Base-by-base conservation (phyloP, 1,140 invertebrate genomes). In the Drosophila repletoides region DNA sequence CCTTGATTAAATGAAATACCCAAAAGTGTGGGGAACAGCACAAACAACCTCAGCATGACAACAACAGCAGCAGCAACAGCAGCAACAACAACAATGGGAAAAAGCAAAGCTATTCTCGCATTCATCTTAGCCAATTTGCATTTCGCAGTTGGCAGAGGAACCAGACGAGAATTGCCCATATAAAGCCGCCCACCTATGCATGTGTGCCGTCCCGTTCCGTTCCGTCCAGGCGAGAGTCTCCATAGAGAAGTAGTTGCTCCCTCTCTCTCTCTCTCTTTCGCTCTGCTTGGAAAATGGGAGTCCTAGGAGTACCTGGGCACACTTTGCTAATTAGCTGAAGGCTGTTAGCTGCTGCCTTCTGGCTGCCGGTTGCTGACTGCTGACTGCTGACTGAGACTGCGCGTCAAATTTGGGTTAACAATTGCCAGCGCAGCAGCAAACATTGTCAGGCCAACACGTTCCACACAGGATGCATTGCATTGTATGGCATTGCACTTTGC, bases 341-440 rank as follows among this genome's bases (percentile, higher is more conserved):
- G 26, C 55, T 68, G 64, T 69, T n/a, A n/a, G n/a, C n/a, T n/a
- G n/a, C n/a, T n/a, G n/a, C n/a, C n/a, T n/a, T n/a, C n/a, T n/a
- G n/a, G n/a, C n/a, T n/a, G n/a, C n/a, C n/a, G n/a, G n/a, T n/a
- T n/a, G 84, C 66, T 58, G 31, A 55, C 69, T 55, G 26, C 55
- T 68, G 64, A 64, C 52, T 51, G 24, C 6, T 51, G 24, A n/a
- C n/a, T n/a, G n/a, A n/a, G n/a, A n/a, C n/a, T n/a, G 41, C 66
- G 71, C 83, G 65, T 79, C 60, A 88, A 88, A 88, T 88, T 84
- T 84, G 76, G 84, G 84, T 65, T 79, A 88, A 76, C 66, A 69
- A 63, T 48, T 36, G 26, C 22, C 14, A 36, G 49, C 41, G 21
- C 40, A 52, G 26, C 60, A 29, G 28, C 56, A 61, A 63, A 48